Base-by-base conservation (phyloP, 92 coral and sea anemone species). In the Phymanthus crucifer region DNA sequence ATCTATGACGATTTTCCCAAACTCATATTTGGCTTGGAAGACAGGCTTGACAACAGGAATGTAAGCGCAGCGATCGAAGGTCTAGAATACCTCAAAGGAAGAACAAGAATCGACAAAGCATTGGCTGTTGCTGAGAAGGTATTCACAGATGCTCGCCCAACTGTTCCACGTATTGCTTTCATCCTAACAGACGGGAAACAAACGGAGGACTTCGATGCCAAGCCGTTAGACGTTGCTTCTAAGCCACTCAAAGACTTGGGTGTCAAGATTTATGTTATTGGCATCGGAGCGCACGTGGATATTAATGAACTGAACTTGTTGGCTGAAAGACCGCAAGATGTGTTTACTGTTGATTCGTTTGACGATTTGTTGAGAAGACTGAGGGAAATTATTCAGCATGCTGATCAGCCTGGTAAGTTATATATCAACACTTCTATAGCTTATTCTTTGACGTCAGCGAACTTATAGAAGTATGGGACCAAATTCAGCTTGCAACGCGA, bases 41-140 rank as follows among this genome's bases (percentile, higher is more conserved):
- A 83, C 21, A 81, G 76, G 76, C 81, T 72, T 27, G 91, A 86
- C 71, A 86, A 80, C 56, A 73, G 69, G 45, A 86, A 87, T 21
- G 84, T 93, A 9, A 86, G 85, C 72, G 78, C 78, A 29, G 94
- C 91, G 17, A 78, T 92, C 21, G 93, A 91, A 37, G 71, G 76
- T 52, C 75, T 91, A 66, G 83, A 85, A 36, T 87, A 74, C 76
- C 82, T 84, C 14, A 92, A 92, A 0, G 90, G 91, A 37, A 80
- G 88, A 32, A 95, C 97, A 34, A 77, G 97, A 58, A 93, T 95
- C 71, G 98, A 93, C 74, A 90, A 87, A 64, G 98, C 95, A 16
- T 87, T 95, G 67, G 91, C 84, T 24, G 50, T 90, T 26, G 94
- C 93, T 11, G 65, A 68, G 47, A 57, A 54, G 10, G 94, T 95